Percentiles rank a stretch among this genome's conserved stretches.
Conservation (phyloP, 1,140 invertebrate species). For the Calliphora vicina region DNA sequence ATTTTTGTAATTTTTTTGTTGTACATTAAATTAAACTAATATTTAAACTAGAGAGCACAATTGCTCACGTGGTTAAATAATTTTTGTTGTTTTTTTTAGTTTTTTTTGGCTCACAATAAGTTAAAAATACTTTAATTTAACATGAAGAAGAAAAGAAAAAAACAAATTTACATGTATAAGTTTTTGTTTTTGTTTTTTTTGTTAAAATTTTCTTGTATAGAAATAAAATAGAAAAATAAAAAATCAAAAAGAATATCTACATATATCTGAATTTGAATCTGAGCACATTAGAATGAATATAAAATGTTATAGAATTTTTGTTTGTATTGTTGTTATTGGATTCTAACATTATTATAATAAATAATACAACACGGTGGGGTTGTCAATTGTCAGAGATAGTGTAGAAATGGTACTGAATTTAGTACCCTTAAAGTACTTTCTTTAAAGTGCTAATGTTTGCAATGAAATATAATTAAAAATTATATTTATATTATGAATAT, state of each 20-base stretch:
- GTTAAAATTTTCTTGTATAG: not conserved
- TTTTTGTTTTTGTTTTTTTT: not conserved
- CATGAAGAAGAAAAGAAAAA: not conserved
- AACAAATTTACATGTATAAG: not conserved
- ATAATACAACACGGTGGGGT: too few species aligned
- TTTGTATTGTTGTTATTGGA: not conserved
- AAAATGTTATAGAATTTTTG: not conserved
- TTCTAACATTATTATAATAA: too few species aligned
- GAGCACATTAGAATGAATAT: not conserved
- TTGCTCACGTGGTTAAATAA: conserved; percentile 17
- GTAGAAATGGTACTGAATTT: too few species aligned
- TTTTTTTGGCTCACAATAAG: conserved; percentile 20
- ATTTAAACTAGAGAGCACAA: not conserved
- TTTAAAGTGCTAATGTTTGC: too few species aligned
- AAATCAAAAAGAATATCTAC: not conserved
- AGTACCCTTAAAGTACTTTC: too few species aligned
- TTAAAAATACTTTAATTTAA: conserved; percentile 28
- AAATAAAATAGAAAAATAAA: conserved; percentile 15
- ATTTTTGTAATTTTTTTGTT: not conserved
- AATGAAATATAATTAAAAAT: too few species aligned
- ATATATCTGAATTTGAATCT: too few species aligned
- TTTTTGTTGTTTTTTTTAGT: conserved; percentile 13
- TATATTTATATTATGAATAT: too few species aligned
- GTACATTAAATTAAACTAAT: conserved; percentile 4
- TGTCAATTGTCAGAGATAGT: too few species aligned